phyloP scores from a whole-genome alignment of 2,797 vertebrate species.

The Tenualosa thibaudeaui region DNA sequence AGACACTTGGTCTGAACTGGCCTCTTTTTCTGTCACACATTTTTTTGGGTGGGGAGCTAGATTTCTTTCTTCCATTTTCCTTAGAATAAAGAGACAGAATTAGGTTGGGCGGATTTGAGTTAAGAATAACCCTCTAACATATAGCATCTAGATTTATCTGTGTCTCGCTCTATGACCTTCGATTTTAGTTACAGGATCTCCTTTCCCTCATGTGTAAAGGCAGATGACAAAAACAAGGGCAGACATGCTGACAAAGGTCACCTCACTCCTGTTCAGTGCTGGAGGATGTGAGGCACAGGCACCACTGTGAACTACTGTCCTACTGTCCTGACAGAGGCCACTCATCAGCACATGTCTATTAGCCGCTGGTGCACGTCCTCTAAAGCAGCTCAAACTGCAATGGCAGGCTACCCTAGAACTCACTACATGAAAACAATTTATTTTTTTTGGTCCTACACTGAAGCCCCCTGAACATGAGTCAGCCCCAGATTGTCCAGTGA shows the following conservation, averaged over 20 bases:
- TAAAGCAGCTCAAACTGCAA: not conserved
- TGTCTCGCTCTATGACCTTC: constrained; percentile 2
- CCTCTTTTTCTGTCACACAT: constrained; percentile 5
- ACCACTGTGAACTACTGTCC: not conserved
- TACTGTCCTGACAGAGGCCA: not conserved
- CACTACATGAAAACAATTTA: not conserved
- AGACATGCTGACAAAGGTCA: constrained; percentile 21
- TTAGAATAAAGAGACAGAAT: constrained; percentile 21
- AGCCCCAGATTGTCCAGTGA: not conserved
- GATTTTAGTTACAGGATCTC: constrained; percentile 24
- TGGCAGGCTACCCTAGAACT: not conserved
- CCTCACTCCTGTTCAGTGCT: not conserved
- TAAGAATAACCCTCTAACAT: constrained; percentile 6
- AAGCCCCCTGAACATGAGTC: not conserved
- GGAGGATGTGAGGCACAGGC: not conserved
- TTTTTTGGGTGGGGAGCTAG: not conserved
- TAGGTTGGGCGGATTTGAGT: constrained; percentile 15
- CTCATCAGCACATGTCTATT: not conserved
- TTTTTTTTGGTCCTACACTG: not conserved
- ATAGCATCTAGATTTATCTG: constrained; percentile 13
- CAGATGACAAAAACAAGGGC: constrained; percentile 19
- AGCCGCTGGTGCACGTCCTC: not conserved
- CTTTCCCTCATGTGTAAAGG: not conserved
- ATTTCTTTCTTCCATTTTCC: constrained; percentile 19
- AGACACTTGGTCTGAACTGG: not conserved